Percentiles rank a stretch among this genome's conserved stretches.
phyloP scores from a whole-genome alignment of 2,888 invertebrate genomes.

The Ormia ochracea region DNA sequence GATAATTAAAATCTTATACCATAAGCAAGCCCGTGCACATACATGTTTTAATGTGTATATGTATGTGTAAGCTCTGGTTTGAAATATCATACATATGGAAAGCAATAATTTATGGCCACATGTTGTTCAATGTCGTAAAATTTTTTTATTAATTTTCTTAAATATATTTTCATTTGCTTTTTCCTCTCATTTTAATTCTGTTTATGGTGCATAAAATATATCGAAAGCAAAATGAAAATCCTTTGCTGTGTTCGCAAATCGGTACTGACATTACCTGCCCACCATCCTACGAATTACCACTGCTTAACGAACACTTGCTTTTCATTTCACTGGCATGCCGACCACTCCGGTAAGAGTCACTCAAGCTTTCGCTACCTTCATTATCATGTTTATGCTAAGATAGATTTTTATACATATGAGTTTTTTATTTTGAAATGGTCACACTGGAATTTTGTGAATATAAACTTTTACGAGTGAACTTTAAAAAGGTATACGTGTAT shows the following conservation, averaged over 20 bases:
- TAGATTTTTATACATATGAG: neutral
- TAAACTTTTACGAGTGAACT: conserved; percentile 58
- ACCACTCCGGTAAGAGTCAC: neutral
- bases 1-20: no score
- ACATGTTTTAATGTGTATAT: neutral
- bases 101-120: conserved; percentile 57
- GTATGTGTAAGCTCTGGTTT: neutral
- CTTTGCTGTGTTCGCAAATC: conserved; percentile 22
- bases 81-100: conserved; percentile 30
- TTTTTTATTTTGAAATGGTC: conserved; percentile 50
- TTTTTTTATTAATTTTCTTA: conserved; percentile 31
- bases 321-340: neutral
- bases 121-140: conserved; percentile 48
- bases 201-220: conserved; percentile 7
- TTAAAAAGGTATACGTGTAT: neutral
- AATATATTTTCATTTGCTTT: neutral
- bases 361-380: conserved; percentile 4
- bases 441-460: conserved; percentile 58
- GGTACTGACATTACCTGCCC: conserved; percentile 40
- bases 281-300: conserved; percentile 21
- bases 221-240: conserved; percentile 18
- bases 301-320: conserved; percentile 26
- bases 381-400: neutral
- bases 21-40: neutral
- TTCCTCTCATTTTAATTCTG: conserved; percentile 30